Evolutionary conservation across 2,113 vertebrate species (phyloP).

Genomic region (Columba janthina): DNA sequence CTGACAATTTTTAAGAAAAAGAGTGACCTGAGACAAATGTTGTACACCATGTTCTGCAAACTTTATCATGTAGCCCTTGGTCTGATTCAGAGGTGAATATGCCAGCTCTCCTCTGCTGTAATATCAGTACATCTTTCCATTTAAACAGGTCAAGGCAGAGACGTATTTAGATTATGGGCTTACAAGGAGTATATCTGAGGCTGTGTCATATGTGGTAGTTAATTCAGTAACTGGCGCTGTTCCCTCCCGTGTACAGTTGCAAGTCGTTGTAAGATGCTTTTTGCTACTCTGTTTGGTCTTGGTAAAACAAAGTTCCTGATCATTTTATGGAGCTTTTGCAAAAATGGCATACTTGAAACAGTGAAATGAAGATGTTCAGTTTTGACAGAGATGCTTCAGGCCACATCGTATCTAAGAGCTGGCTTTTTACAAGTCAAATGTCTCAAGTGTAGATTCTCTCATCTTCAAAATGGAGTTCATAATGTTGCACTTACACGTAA

Average conservation of each 20-base stretch:
- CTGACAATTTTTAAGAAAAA: not conserved
- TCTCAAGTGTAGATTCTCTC: not conserved
- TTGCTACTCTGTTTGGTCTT: not conserved
- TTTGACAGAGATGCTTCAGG: not conserved
- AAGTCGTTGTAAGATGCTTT: not conserved
- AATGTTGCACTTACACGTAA: accelerated
- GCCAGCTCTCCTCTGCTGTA: not conserved
- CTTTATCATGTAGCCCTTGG: not conserved
- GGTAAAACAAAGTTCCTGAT: not conserved
- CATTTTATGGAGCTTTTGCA: not conserved
- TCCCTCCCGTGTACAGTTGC: not conserved
- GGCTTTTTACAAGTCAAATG: not conserved
- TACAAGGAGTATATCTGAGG: not conserved
- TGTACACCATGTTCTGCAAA: not conserved
- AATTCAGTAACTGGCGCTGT: not conserved
- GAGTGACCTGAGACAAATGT: not conserved
- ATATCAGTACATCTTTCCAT: not conserved
- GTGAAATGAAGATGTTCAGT: not conserved
- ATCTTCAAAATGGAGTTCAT: not conserved
- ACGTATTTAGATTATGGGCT: not conserved
- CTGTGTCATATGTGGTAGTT: not conserved
- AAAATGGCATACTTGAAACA: not conserved
- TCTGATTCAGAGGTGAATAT: not conserved
- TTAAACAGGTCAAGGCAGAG: not conserved
- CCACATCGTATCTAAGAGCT: accelerated